A percentile compares a stretch with the other conserved stretches of the same genome.
phyloP scores from a whole-genome alignment of 2,888 invertebrate genomes.

The Hypercompe scribonia region DNA sequence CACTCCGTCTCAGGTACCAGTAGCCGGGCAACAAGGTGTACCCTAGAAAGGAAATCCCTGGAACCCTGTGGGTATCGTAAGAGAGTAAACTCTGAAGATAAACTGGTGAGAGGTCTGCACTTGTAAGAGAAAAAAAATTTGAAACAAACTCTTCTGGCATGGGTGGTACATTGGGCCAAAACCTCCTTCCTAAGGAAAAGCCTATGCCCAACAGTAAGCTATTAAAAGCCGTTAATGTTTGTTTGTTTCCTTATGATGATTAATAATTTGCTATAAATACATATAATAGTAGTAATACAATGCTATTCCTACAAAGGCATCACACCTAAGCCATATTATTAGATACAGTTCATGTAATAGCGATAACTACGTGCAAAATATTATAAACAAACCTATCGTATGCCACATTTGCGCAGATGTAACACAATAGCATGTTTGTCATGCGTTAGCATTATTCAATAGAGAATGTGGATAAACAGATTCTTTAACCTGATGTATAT shows the following conservation, averaged over 20 bases:
- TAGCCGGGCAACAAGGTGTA: too few relatives aligned
- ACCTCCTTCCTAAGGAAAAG: too few relatives aligned
- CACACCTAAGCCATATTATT: not conserved
- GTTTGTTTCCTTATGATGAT: not conserved
- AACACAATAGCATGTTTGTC: not conserved
- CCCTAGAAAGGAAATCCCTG: too few relatives aligned
- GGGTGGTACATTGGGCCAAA: too few relatives aligned
- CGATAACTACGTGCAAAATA: not conserved
- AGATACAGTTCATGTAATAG: not conserved
- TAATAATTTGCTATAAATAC: not conserved
- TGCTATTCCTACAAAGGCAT: not conserved
- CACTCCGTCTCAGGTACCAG: too few relatives aligned
- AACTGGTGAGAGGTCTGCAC: too few relatives aligned
- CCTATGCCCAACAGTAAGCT: too few relatives aligned
- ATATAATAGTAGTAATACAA: not conserved
- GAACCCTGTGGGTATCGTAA: too few relatives aligned
- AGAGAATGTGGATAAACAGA: not conserved
- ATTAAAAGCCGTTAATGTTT: not conserved
- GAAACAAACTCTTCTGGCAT: too few relatives aligned
- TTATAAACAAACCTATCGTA: slow-evolving; percentile 11
- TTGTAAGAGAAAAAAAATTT: too few relatives aligned
- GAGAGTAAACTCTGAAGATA: too few relatives aligned
- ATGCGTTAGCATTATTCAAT: not conserved
- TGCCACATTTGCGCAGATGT: not conserved
- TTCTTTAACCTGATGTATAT: not conserved